Evolutionary conservation across 2,113 vertebrate species (phyloP).

Genomic region (Ciconia boyciana): DNA sequence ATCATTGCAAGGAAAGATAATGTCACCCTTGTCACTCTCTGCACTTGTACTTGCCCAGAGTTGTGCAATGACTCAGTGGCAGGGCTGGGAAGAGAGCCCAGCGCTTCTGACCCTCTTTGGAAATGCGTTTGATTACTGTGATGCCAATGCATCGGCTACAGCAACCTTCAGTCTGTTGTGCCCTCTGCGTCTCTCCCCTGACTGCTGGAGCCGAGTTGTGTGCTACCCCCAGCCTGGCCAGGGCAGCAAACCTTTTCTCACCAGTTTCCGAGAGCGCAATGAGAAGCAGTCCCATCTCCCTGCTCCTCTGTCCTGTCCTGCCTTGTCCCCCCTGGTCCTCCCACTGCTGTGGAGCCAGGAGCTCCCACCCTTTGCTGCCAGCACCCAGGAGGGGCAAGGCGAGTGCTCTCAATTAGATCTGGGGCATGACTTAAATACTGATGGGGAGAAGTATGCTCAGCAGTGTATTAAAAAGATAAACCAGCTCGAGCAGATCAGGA

Average conservation of each 20-base stretch:
- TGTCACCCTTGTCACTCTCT: neutral
- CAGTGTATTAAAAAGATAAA: neutral
- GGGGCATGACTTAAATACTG: neutral
- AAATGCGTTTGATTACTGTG: neutral
- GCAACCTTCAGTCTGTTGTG: neutral
- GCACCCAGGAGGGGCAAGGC: neutral
- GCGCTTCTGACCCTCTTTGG: neutral
- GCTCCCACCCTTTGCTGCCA: neutral
- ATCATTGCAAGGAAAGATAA: neutral
- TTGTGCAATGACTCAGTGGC: neutral
- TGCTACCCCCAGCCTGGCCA: fast-evolving
- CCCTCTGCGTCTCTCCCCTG: neutral
- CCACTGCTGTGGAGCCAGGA: fast-evolving
- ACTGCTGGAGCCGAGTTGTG: fast-evolving
- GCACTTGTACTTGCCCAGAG: neutral
- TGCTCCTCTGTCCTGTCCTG: neutral
- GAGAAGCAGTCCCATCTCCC: neutral
- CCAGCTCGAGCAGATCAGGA: neutral
- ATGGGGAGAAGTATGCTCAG: neutral
- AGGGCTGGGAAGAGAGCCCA: slow-evolving; percentile 5
- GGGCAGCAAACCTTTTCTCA: neutral
- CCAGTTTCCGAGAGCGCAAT: neutral
- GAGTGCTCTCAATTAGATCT: neutral
- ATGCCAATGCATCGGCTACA: neutral
- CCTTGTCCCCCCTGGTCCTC: fast-evolving